Evolutionary conservation across 30 jellyfish, hydroid and myxozoan species (phyloP).

Genomic region (Aurelia sp.): DNA sequence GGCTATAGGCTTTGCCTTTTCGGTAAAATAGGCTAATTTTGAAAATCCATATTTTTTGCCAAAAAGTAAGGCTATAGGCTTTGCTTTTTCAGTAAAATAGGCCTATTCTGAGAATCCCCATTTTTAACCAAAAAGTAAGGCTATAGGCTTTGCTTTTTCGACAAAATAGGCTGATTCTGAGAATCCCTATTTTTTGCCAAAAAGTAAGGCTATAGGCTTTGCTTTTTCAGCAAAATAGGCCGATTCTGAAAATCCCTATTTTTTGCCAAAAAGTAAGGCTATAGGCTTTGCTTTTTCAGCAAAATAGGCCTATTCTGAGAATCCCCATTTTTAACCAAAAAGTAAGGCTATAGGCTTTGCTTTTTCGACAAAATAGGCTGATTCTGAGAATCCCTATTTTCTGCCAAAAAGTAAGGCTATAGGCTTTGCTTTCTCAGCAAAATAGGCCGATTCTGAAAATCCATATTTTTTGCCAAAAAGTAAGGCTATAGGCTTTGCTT

Average conservation of each 20-base stretch:
- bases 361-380: not conserved
- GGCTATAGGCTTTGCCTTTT: no score
- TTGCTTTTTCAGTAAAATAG: not conserved
- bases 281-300: not conserved
- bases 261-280: not conserved
- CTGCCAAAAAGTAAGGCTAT: not conserved
- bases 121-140: not conserved
- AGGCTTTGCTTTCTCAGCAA: not conserved
- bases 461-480: not conserved
- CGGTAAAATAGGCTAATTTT: no score
- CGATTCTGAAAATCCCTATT: not conserved
- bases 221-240: not conserved
- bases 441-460: not conserved
- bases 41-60: no score
- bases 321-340: not conserved
- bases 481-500: not conserved
- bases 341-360: not conserved
- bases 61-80: not conserved
- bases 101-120: not conserved
- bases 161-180: not conserved
- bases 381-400: not conserved
- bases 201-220: not conserved
- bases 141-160: not conserved
- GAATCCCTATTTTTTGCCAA: not conserved
- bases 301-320: not conserved